Percentiles rank a stretch among this genome's conserved stretches.
Evolutionary conservation across 2,797 vertebrate genomes (phyloP).

Genomic region (Hemibagrus guttatus): DNA sequence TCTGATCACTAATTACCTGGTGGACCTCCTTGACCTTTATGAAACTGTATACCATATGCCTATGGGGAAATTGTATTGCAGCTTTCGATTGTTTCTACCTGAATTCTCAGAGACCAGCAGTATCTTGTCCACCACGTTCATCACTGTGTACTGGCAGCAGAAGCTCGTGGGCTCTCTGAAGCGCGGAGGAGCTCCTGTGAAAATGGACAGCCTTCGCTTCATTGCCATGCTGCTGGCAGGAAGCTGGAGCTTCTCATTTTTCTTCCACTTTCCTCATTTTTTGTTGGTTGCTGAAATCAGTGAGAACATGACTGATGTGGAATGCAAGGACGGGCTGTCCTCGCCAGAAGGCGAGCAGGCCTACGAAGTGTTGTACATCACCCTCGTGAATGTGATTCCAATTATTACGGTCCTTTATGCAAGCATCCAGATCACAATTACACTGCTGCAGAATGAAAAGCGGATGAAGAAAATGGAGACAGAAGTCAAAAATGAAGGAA

Average conservation of each 20-base stretch:
- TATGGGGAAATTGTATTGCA: too few relatives aligned
- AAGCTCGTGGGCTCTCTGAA: conserved; percentile 77
- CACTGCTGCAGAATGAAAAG: conserved; percentile 66
- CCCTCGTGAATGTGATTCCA: conserved; percentile 70
- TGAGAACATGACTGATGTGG: conserved; percentile 53
- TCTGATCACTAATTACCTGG: conserved; percentile 79
- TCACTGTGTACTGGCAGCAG: conserved; percentile 78
- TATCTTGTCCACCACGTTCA: conserved; percentile 78
- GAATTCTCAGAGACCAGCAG: conserved; percentile 75
- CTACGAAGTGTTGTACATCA: conserved; percentile 69
- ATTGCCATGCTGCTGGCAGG: conserved; percentile 63
- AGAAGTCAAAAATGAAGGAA: neutral
- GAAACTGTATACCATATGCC: too few relatives aligned
- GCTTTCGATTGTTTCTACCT: too few relatives aligned
- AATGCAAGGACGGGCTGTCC: conserved; percentile 65
- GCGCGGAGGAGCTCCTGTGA: conserved; percentile 66
- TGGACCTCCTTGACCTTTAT: conserved; percentile 64
- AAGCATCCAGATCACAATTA: conserved; percentile 69
- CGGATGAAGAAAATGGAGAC: conserved; percentile 53
- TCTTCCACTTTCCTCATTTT: conserved; percentile 70
- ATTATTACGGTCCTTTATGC: conserved; percentile 66
- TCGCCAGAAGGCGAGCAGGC: conserved; percentile 37
- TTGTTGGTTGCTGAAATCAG: conserved; percentile 59
- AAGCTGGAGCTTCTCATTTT: conserved; percentile 62
- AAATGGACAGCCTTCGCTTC: conserved; percentile 69